Conservation (phyloP, 2,888 invertebrate species). For the Drosophila hawaiiensis region DNA sequence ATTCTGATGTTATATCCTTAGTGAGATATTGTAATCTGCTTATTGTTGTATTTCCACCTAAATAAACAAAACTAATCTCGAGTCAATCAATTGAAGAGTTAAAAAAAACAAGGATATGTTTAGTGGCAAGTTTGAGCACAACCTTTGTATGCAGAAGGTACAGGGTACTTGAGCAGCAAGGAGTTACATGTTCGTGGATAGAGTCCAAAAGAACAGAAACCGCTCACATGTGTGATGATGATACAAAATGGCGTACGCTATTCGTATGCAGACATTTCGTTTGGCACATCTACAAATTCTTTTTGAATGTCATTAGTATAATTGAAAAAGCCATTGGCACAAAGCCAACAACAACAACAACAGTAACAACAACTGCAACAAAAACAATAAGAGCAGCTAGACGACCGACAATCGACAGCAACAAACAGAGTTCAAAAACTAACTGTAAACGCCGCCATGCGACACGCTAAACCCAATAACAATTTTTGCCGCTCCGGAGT, state of each 20-base stretch:
- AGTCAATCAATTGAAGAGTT: neutral
- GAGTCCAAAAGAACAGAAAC: constrained; percentile 8
- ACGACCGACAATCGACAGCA: constrained; percentile 52
- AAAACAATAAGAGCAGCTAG: constrained; percentile 28
- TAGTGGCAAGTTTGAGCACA: neutral
- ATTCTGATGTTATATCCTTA: neutral
- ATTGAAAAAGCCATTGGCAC: constrained; percentile 79
- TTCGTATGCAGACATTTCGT: constrained; percentile 65
- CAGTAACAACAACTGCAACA: neutral
- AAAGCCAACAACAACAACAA: constrained; percentile 56
- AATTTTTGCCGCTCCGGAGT: constrained; percentile 56
- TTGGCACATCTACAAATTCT: constrained; percentile 78
- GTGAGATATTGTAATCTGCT: neutral
- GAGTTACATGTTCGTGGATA: constrained; percentile 16
- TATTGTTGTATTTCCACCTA: neutral
- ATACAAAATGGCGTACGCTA: constrained; percentile 61
- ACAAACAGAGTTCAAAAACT: constrained; percentile 57
- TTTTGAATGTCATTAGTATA: constrained; percentile 80
- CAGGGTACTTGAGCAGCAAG: constrained; percentile 28
- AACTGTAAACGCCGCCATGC: constrained; percentile 69
- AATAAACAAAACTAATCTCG: neutral
- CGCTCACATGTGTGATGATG: constrained; percentile 59
- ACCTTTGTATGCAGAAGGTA: neutral
- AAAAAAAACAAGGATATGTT: neutral
- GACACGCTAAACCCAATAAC: constrained; percentile 77